These are phyloP conservation scores for Acutogordius australiensis DNA, from an alignment of 2,888 invertebrate genomes.

Conservation along the genomic window DNA sequence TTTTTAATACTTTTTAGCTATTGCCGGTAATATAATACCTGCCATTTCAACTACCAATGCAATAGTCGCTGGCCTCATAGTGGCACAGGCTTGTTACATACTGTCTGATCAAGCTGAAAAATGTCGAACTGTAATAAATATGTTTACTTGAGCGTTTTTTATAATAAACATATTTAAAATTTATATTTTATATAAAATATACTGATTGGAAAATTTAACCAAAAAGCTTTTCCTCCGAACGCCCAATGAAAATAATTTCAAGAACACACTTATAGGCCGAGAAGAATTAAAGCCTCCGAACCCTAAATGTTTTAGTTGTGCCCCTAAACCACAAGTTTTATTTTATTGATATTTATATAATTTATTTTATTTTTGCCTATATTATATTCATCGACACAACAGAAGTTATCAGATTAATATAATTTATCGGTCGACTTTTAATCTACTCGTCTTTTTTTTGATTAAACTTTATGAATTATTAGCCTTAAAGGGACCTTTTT, in stretches of 20 bases:
- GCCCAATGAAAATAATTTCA: not conserved
- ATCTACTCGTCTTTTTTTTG: no score
- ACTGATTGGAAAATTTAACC: no score
- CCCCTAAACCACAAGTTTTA: not conserved
- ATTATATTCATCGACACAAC: no score
- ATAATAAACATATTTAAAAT: no score
- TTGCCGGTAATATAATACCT: constrained; percentile 98
- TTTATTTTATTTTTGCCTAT: no score
- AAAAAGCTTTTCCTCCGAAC: constrained; percentile 2
- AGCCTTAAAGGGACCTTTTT: no score
- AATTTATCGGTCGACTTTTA: no score
- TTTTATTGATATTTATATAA: not conserved
- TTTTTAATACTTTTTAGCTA: constrained; percentile 35
- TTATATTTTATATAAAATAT: no score
- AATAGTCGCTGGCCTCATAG: constrained; percentile 76
- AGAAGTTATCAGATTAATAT: no score
- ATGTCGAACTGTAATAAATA: not conserved
- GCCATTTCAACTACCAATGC: constrained; percentile 97
- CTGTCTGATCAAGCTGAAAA: constrained; percentile 24
- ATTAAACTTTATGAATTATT: no score
- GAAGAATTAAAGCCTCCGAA: not conserved
- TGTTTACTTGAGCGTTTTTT: no score
- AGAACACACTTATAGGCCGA: not conserved
- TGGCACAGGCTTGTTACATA: constrained; percentile 50
- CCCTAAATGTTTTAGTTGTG: not conserved